Evolutionary conservation across 1,140 invertebrate genomes (phyloP).

Genomic region (Chironomus tepperi): DNA sequence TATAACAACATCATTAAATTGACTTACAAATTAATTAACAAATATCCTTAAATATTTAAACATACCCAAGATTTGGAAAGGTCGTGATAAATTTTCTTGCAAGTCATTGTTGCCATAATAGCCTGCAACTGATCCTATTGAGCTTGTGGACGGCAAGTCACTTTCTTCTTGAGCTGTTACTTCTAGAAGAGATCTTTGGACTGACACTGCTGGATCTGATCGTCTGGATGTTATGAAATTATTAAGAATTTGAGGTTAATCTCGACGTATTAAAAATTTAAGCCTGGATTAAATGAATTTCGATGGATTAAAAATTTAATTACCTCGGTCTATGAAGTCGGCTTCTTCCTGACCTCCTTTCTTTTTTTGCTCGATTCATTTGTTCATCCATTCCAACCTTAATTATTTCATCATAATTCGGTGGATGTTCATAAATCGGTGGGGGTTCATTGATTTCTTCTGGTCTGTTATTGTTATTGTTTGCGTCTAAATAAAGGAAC

Average conservation of each 20-base stretch:
- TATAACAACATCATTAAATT: background rate
- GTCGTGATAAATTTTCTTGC: background rate
- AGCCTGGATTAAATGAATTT: too few species aligned
- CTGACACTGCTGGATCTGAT: background rate
- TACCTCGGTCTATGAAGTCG: background rate
- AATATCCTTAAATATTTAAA: background rate
- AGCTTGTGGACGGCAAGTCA: background rate
- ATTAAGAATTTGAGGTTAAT: background rate
- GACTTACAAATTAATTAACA: background rate
- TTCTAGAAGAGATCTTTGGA: background rate
- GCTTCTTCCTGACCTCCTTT: background rate
- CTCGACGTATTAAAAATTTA: too few species aligned
- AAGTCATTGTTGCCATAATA: background rate
- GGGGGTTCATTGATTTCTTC: constrained; percentile 46
- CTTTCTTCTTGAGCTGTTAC: background rate
- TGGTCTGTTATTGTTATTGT: constrained; percentile 40
- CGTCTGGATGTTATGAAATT: background rate
- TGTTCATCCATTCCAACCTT: constrained; percentile 45
- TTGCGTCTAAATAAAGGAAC: background rate
- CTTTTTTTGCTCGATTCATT: constrained; percentile 27
- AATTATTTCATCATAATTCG: constrained; percentile 59
- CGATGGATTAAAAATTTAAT: too few species aligned
- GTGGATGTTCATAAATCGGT: constrained; percentile 59
- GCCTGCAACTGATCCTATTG: background rate
- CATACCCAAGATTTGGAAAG: constrained; percentile 4